phyloP scores from a whole-genome alignment of 2,797 vertebrate species.

The Lophotriccus pileatus region DNA sequence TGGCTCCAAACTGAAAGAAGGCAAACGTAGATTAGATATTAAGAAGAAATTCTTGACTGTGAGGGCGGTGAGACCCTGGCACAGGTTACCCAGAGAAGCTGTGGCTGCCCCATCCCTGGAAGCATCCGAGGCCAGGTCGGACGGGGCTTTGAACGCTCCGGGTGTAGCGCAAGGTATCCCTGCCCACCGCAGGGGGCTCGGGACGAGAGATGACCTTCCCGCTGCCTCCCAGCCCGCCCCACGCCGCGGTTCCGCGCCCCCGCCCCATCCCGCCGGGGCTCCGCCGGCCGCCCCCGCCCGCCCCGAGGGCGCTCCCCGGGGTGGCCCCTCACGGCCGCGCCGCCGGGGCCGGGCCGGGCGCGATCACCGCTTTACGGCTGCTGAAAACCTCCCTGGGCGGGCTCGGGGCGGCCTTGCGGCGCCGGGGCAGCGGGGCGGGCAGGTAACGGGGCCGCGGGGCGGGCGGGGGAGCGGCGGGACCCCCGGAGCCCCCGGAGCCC shows the following conservation, averaged over 20 bases:
- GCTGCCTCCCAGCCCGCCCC: not conserved
- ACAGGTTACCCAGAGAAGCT: not conserved
- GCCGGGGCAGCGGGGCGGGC: not conserved
- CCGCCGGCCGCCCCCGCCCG: not conserved
- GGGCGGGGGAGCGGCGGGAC: not conserved
- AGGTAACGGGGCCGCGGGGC: not conserved
- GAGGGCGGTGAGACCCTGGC: not conserved
- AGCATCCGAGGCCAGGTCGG: rapidly evolving
- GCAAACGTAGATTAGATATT: rapidly evolving
- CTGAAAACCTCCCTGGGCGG: conserved; percentile 57
- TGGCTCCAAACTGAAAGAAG: not conserved
- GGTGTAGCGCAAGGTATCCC: rapidly evolving
- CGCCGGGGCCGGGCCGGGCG: not conserved
- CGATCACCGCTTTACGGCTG: conserved; percentile 67
- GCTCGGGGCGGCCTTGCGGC: conserved; percentile 51
- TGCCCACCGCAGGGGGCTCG: not conserved
- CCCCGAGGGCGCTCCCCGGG: not conserved
- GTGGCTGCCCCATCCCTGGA: not conserved
- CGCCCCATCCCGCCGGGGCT: no score
- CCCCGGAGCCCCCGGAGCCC: not conserved
- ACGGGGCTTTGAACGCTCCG: not conserved
- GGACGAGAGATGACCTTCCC: rapidly evolving
- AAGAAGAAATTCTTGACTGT: not conserved
- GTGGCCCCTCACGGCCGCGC: not conserved
- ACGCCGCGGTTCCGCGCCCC: no score